Conservation (phyloP, 92 coral and sea anemone genomes). For the Umimayanthus kanabou region DNA sequence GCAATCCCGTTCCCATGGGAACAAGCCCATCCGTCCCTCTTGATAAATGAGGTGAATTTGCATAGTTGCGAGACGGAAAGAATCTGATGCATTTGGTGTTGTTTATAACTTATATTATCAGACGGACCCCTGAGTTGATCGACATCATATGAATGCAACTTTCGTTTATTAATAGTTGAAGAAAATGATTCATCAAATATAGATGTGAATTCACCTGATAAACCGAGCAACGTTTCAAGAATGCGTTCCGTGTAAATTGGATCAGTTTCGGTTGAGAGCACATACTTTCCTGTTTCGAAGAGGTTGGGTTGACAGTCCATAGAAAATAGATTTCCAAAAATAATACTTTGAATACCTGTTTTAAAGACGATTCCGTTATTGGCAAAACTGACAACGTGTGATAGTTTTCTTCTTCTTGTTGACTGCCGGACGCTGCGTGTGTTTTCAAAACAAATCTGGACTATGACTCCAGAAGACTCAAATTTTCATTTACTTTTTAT, state of each 20-base stretch:
- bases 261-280: background rate
- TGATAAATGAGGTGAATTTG: background rate
- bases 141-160: background rate
- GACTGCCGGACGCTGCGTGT: no score
- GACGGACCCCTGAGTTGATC: slow-evolving; percentile 1
- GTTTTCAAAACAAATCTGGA: no score
- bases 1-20: background rate
- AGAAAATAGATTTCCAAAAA: background rate
- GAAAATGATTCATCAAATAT: background rate
- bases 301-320: background rate
- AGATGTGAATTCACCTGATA: background rate
- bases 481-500: no score
- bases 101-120: background rate
- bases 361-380: no score
- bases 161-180: background rate
- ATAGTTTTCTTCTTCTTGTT: no score
- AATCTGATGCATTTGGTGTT: background rate
- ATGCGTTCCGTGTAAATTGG: background rate
- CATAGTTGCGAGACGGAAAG: background rate
- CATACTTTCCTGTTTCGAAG: background rate
- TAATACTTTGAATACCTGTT: no score
- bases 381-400: background rate
- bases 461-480: no score
- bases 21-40: background rate
- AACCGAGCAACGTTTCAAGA: background rate